Evolutionary conservation across 2,113 vertebrate species (phyloP).

Genomic region (Cichladusa arquata): DNA sequence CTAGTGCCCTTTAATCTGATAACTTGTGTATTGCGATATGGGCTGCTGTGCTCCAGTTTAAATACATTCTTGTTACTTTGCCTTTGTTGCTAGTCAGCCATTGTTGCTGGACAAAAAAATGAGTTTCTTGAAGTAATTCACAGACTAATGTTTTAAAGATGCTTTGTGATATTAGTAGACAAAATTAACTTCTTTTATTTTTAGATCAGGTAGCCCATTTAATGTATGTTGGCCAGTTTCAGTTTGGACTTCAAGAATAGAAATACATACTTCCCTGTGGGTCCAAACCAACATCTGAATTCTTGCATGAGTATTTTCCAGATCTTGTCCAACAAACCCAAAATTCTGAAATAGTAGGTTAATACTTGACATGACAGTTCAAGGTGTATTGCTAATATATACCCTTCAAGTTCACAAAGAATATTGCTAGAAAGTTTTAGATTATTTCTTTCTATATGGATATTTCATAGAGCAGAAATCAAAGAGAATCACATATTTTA

Average conservation of each 20-base stretch:
- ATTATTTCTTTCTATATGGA: not conserved
- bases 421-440: not conserved
- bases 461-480: not conserved
- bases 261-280: rapidly evolving
- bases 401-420: not conserved
- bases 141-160: not conserved
- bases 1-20: not conserved
- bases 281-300: not conserved
- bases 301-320: not conserved
- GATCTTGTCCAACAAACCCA: not conserved
- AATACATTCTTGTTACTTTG: not conserved
- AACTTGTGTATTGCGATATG: rapidly evolving
- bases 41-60: not conserved
- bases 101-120: not conserved
- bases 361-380: not conserved
- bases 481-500: not conserved
- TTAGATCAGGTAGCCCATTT: not conserved
- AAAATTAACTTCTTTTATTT: not conserved
- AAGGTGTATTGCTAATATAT: not conserved
- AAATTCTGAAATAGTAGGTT: not conserved
- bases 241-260: not conserved
- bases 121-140: not conserved
- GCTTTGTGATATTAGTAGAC: not conserved
- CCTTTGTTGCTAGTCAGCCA: not conserved
- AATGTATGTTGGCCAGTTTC: not conserved